A percentile compares a stretch with the other conserved stretches of the same genome.
Conservation (phyloP, 2,113 vertebrate genomes). For the human region DNA sequence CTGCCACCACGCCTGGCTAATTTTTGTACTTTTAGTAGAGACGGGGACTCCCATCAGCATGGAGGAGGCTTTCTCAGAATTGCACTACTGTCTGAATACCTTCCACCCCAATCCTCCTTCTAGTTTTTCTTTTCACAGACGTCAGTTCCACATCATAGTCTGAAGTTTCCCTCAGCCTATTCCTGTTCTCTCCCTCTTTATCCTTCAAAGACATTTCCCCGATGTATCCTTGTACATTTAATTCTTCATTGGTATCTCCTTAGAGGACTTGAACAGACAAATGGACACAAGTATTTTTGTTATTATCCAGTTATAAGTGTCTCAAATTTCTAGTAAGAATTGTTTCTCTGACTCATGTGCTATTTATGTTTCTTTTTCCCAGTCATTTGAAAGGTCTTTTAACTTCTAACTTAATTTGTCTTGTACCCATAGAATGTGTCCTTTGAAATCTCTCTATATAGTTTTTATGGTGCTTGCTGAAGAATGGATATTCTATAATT, state of each 20-base stretch:
- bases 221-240: background rate
- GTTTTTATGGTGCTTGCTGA: background rate
- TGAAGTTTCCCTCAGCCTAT: background rate
- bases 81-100: background rate
- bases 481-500: background rate
- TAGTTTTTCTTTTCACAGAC: background rate
- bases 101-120: background rate
- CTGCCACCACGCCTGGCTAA: too few relatives aligned
- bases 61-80: background rate
- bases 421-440: background rate
- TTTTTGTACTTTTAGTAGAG: too few relatives aligned
- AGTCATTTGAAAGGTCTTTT: background rate
- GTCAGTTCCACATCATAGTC: background rate
- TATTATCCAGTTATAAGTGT: background rate
- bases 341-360: background rate
- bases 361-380: background rate
- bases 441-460: background rate
- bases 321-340: background rate
- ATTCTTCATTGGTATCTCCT: background rate
- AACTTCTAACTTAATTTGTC: background rate
- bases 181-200: background rate
- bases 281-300: background rate
- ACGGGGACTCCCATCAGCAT: background rate
- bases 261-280: background rate
- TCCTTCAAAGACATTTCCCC: background rate